These are phyloP conservation scores for Julus scandinavius DNA, from an alignment of 2,888 invertebrate genomes.

Conservation along the genomic window DNA sequence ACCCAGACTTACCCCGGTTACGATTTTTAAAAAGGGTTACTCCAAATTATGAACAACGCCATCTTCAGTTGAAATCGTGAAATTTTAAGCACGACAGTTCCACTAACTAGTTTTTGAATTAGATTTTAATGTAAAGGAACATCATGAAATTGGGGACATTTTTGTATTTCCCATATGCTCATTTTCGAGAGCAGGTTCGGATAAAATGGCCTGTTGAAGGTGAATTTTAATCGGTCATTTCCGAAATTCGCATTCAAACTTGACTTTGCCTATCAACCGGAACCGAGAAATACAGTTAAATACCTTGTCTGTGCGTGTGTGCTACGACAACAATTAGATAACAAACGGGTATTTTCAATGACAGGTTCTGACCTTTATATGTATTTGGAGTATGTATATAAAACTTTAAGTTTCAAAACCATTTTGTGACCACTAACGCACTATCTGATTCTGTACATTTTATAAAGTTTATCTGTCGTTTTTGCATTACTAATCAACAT, in stretches of 20 bases:
- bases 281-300: neutral
- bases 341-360: neutral
- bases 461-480: no score
- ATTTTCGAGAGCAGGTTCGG: neutral
- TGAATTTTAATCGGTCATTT: conserved; percentile 32
- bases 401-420: neutral
- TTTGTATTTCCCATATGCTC: no score
- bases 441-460: no score
- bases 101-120: no score
- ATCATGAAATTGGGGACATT: no score
- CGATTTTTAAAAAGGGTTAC: neutral
- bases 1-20: neutral
- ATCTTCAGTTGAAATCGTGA: no score
- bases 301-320: neutral
- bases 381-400: neutral
- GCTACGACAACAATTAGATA: neutral
- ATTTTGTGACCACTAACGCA: neutral
- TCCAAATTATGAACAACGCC: neutral
- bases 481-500: no score
- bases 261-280: conserved; percentile 20
- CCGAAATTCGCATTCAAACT: neutral
- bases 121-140: no score
- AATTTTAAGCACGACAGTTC: no score
- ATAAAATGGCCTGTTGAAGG: conserved; percentile 1
- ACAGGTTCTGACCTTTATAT: neutral